Evolutionary conservation across 2,797 vertebrate genomes (phyloP).

Genomic region (Gambelia wislizenii): DNA sequence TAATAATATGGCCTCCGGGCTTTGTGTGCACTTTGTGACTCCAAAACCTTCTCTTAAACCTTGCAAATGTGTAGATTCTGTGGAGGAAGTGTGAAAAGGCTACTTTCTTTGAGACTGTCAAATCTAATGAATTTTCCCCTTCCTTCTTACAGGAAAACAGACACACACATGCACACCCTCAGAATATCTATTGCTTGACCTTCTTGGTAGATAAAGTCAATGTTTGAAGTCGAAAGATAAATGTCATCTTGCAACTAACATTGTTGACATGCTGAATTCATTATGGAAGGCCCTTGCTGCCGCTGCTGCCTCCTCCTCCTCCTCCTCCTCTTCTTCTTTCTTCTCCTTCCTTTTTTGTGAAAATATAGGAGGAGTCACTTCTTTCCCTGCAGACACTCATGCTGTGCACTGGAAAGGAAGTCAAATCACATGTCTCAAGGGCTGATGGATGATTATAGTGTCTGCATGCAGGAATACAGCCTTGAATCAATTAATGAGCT

Average conservation of each 20-base stretch:
- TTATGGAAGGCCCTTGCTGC: not conserved
- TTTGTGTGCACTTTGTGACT: not conserved
- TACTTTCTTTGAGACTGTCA: not conserved
- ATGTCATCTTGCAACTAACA: not conserved
- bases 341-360: not conserved
- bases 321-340: not conserved
- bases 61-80: not conserved
- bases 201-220: slow-evolving; percentile 8
- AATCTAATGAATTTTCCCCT: not conserved
- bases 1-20: too few species aligned
- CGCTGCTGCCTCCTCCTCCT: not conserved
- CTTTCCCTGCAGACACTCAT: not conserved
- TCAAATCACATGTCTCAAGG: not conserved
- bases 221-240: slow-evolving; percentile 24
- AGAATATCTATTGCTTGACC: slow-evolving; percentile 1
- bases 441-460: slow-evolving; percentile 22
- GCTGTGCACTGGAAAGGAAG: slow-evolving; percentile 1
- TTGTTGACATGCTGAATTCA: slow-evolving; percentile 10
- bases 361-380: not conserved
- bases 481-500: slow-evolving; percentile 43
- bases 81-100: not conserved
- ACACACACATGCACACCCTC: not conserved
- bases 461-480: slow-evolving; percentile 17
- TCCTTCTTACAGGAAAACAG: not conserved
- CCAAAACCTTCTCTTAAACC: not conserved